phyloP scores from a whole-genome alignment of 2,888 invertebrate genomes.

The Microctonus aethiopoides region DNA sequence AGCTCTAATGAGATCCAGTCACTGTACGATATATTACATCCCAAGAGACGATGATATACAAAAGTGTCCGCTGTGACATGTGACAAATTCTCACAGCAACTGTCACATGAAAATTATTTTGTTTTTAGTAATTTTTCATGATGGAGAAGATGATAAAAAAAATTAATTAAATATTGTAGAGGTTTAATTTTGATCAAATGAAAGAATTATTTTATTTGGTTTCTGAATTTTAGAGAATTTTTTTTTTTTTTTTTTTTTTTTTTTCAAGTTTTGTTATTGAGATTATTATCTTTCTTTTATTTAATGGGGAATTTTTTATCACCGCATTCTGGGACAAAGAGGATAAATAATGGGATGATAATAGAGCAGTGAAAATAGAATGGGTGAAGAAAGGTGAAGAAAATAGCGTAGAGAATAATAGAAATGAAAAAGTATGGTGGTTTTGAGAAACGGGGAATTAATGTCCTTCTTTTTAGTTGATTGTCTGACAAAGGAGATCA shows the following conservation, averaged over 20 bases:
- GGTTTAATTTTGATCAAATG: too few relatives aligned
- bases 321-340: too few relatives aligned
- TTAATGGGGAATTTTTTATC: too few relatives aligned
- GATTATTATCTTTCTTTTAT: too few relatives aligned
- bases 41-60: neutral
- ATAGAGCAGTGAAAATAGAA: neutral
- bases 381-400: neutral
- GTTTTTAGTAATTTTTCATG: neutral
- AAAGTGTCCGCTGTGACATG: neutral
- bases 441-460: slow-evolving; percentile 19
- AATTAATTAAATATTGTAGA: too few relatives aligned
- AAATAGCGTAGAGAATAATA: neutral
- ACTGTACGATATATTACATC: neutral
- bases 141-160: too few relatives aligned
- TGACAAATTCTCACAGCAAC: neutral
- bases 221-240: too few relatives aligned
- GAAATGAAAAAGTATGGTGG: neutral
- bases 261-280: too few relatives aligned
- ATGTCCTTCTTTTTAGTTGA: slow-evolving; percentile 31
- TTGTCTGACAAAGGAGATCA: slow-evolving; percentile 37
- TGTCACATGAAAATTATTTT: neutral
- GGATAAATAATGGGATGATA: neutral
- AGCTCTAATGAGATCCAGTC: neutral
- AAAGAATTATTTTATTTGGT: too few relatives aligned
- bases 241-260: too few relatives aligned